Evolutionary conservation across 2,113 vertebrate genomes (phyloP).

Genomic region (Ammospiza caudacuta): DNA sequence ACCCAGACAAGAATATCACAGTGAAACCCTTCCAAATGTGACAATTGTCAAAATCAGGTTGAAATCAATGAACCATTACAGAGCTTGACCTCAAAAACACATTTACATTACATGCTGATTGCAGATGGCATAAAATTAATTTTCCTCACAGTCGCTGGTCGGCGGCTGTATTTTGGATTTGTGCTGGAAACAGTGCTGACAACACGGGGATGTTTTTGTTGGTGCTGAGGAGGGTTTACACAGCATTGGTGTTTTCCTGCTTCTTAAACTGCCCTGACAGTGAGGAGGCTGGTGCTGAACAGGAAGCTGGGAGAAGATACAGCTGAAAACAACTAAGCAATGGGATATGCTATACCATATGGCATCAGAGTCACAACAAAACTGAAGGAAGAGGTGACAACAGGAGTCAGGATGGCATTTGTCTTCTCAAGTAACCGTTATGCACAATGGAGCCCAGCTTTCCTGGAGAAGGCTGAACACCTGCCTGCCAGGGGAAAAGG

Average conservation of each 20-base stretch:
- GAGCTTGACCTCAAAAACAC: background rate
- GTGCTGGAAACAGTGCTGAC: background rate
- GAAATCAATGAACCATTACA: background rate
- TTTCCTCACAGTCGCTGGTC: background rate
- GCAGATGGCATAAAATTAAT: background rate
- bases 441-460: fast-evolving
- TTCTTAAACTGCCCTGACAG: background rate
- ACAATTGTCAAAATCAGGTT: background rate
- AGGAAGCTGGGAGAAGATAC: background rate
- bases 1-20: background rate
- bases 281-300: background rate
- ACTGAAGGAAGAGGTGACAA: background rate
- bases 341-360: background rate
- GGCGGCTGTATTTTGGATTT: background rate
- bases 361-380: background rate
- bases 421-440: background rate
- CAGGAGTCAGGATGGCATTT: background rate
- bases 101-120: background rate
- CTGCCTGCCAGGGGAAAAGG: background rate
- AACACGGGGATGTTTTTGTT: background rate
- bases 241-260: background rate
- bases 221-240: background rate
- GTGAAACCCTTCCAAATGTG: background rate
- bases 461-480: background rate
- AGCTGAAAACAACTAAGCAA: background rate